Evolutionary conservation across 2,797 vertebrate species (phyloP).

Genomic region (Hippopotamyrus pictus): DNA sequence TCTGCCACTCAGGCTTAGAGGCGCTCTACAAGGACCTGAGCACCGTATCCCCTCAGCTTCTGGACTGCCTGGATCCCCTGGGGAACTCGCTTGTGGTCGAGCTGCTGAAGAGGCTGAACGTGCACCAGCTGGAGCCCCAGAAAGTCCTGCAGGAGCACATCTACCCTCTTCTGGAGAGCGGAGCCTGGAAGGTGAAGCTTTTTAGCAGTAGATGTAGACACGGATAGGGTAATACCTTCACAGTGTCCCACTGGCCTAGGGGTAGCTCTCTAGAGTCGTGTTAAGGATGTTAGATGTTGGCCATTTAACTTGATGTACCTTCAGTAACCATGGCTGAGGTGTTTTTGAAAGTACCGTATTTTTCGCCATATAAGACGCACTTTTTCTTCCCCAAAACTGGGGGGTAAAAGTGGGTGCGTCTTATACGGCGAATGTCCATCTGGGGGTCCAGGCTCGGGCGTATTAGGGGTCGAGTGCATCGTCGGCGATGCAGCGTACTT

Average conservation of each 20-base stretch:
- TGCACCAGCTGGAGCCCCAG: constrained; percentile 65
- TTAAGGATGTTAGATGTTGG: background rate
- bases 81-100: constrained; percentile 65
- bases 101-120: constrained; percentile 60
- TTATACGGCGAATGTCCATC: no score
- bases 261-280: background rate
- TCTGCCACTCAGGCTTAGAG: constrained; percentile 45
- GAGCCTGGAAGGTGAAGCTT: constrained; percentile 62
- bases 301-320: background rate
- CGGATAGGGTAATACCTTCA: background rate
- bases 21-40: constrained; percentile 61
- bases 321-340: background rate
- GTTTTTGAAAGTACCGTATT: no score
- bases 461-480: no score
- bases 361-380: no score
- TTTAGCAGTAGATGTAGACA: background rate
- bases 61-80: constrained; percentile 60
- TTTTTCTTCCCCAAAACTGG: no score
- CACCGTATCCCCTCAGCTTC: constrained; percentile 58
- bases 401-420: no score
- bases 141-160: constrained; percentile 67
- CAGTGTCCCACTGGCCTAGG: background rate
- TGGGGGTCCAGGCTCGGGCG: no score
- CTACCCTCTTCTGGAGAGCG: constrained; percentile 56
- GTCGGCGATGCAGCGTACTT: no score